Conservation (phyloP, 92 coral and sea anemone species). For the Actinostola sp. region DNA sequence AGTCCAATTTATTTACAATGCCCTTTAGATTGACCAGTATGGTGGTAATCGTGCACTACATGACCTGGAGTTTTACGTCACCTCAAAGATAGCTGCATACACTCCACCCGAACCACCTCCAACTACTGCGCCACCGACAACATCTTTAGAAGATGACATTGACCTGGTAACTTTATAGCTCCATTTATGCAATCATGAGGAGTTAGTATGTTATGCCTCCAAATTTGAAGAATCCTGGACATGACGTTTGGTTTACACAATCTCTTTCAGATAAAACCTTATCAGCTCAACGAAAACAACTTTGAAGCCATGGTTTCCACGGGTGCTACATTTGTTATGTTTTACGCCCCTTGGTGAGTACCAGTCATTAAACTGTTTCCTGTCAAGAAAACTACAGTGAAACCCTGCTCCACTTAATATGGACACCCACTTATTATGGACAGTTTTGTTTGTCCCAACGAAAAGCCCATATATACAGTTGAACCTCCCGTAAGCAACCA, state of each 20-base stretch:
- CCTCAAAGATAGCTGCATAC: slow-evolving; percentile 62
- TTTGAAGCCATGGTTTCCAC: slow-evolving; percentile 76
- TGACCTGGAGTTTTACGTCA: slow-evolving; percentile 67
- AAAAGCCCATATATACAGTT: too few species aligned
- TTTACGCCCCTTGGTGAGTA: slow-evolving; percentile 93
- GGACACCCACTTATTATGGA: too few species aligned
- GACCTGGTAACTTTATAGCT: background rate
- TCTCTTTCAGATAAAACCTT: slow-evolving; percentile 72
- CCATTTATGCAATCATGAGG: background rate
- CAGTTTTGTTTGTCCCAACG: too few species aligned
- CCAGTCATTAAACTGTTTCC: too few species aligned
- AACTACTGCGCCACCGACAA: slow-evolving; percentile 58
- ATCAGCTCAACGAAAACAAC: slow-evolving; percentile 74
- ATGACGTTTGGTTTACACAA: too few species aligned
- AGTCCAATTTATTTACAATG: too few species aligned
- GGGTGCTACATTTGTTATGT: slow-evolving; percentile 84
- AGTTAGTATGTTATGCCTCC: too few species aligned
- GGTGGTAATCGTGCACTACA: slow-evolving; percentile 60
- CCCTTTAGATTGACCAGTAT: slow-evolving; percentile 65
- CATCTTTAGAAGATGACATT: background rate
- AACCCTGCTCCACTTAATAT: too few species aligned
- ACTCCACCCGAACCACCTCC: slow-evolving; percentile 56
- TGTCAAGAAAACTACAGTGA: too few species aligned
- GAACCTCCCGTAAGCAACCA: too few species aligned
- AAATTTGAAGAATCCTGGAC: too few species aligned